phyloP scores from a whole-genome alignment of 2,888 invertebrate genomes.

The Digitonthophagus gazella region DNA sequence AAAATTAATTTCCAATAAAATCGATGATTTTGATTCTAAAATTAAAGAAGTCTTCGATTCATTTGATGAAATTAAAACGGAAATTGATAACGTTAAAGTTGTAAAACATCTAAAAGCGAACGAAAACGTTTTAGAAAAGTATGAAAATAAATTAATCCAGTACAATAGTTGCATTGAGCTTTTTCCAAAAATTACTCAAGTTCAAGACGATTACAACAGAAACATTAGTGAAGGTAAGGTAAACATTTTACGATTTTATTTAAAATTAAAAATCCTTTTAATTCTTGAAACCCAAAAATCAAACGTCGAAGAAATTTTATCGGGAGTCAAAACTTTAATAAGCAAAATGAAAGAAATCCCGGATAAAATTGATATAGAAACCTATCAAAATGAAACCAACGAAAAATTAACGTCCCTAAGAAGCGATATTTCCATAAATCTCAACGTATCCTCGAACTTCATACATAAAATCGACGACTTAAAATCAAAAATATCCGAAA shows the following conservation, averaged over 20 bases:
- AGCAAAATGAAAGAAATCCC: conserved; percentile 49
- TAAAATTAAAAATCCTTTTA: conserved; percentile 31
- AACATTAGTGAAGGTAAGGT: conserved; percentile 43
- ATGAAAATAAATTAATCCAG: conserved; percentile 58
- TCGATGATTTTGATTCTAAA: conserved; percentile 36
- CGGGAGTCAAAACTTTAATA: conserved; percentile 40
- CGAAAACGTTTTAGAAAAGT: conserved; percentile 58
- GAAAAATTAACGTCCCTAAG: conserved; percentile 54
- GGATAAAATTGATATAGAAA: conserved; percentile 55
- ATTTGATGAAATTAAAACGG: conserved; percentile 42
- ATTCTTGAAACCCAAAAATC: conserved; percentile 43
- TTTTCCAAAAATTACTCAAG: conserved; percentile 32
- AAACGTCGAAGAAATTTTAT: conserved; percentile 42
- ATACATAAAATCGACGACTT: conserved; percentile 11
- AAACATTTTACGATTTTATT: neutral
- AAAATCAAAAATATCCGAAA: conserved; percentile 32
- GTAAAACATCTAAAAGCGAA: conserved; percentile 53
- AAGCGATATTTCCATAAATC: conserved; percentile 48
- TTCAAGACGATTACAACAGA: conserved; percentile 44
- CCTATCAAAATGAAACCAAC: conserved; percentile 62
- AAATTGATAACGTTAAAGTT: conserved; percentile 45
- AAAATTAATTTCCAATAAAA: conserved; percentile 36
- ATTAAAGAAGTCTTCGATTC: conserved; percentile 33
- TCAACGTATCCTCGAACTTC: conserved; percentile 11
- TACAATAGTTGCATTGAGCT: conserved; percentile 44